Base-by-base conservation (phyloP, 2,888 invertebrate genomes). In the Cactoblastis cactorum region DNA sequence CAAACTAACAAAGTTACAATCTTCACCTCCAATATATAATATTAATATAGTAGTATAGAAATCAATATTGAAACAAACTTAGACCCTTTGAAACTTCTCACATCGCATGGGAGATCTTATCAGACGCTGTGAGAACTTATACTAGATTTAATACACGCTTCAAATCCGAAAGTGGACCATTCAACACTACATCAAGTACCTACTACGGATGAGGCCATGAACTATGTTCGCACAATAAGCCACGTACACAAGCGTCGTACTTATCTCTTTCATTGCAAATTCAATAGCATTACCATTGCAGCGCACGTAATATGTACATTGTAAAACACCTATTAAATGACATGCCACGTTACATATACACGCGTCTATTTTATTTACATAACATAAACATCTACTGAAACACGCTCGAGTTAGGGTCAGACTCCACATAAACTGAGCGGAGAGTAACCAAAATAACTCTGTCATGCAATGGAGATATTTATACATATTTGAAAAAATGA, bases 101-200 rank as follows among this genome's bases (percentile, higher is more conserved):
- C 28, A 6, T 28, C 28, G 1, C 3, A 9, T 9, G 8, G 28
- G 28, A 28, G 28, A 22, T 22, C 22, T 9, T 28, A 28, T 28
- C 28, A 9, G 28, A 9, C 8, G 8, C 28, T 28, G 8, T 28
- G 28, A 1, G 28, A 9, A 28, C 5, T 4, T 1, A 28, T 28
- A 28, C 5, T 6, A 3, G 8, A 28, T 9, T 9, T 28, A 28
- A n/a, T n/a, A n/a, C n/a, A n/a, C n/a, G n/a, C n/a, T n/a, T n/a
- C 56, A 58, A 69, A 70, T 77, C 69, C 54, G 52, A 54, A 61
- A 52, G 55, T 58, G 50, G 57, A 53, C 55, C 56, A 64, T 69
- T 35, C 34, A 14, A 35, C 11, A 4, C 34, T 35, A 33, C 33
- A 33, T n/a, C 5, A 22, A n/a, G 33, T 33, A 35, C 34, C 14